These are phyloP conservation scores for Psophia crepitans DNA, from an alignment of 2,113 vertebrate species.

Conservation along the genomic window DNA sequence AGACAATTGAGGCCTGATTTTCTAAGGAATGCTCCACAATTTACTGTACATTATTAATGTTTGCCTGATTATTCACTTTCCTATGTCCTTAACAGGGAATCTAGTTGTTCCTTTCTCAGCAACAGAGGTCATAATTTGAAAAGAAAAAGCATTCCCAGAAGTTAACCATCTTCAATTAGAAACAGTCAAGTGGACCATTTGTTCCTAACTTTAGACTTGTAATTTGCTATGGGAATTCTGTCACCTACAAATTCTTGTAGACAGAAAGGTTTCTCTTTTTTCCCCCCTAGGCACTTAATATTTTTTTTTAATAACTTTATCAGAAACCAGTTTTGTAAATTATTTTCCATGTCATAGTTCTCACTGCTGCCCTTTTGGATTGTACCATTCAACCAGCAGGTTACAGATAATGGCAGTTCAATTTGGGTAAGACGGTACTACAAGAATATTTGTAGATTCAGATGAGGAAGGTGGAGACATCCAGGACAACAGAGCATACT, in stretches of 20 bases:
- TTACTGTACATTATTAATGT: neutral
- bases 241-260: neutral
- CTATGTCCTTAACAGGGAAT: neutral
- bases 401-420: neutral
- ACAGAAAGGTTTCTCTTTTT: neutral
- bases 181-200: neutral
- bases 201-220: neutral
- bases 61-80: neutral
- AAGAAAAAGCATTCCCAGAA: slow-evolving; percentile 10
- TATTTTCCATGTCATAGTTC: neutral
- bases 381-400: neutral
- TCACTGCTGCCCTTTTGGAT: neutral
- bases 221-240: neutral
- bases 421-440: neutral
- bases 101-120: neutral
- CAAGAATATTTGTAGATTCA: neutral
- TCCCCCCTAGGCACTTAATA: neutral
- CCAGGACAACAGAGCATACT: neutral
- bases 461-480: neutral
- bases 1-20: neutral
- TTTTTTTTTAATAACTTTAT: neutral
- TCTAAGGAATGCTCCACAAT: neutral
- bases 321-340: neutral
- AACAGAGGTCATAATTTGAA: neutral
- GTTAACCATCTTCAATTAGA: neutral